These are phyloP conservation scores for Leptopilina clavipes DNA, from an alignment of 1,140 invertebrate species.

Conservation along the genomic window DNA sequence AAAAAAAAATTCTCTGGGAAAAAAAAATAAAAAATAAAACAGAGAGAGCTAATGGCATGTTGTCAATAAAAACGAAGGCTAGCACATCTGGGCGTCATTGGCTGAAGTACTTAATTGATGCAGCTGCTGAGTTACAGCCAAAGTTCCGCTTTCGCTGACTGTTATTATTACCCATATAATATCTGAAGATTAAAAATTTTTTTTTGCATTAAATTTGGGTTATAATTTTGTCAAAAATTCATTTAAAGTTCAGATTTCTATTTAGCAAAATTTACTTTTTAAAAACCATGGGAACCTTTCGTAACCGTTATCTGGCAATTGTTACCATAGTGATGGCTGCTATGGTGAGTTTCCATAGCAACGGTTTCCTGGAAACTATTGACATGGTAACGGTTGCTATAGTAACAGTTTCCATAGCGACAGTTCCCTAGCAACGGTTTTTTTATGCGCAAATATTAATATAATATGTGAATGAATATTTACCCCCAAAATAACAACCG, in stretches of 20 bases:
- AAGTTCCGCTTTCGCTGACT: slow-evolving; percentile 81
- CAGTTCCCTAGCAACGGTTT: no score
- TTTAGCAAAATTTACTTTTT: no score
- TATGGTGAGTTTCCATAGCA: no score
- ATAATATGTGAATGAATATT: slow-evolving; percentile 13
- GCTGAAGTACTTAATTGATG: slow-evolving; percentile 76
- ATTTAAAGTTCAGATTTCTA: no score
- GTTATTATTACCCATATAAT: slow-evolving; percentile 82
- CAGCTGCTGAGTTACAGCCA: slow-evolving; percentile 83
- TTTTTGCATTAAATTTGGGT: no score
- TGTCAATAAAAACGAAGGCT: slow-evolving; percentile 58
- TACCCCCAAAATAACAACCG: slow-evolving; percentile 90
- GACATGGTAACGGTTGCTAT: no score
- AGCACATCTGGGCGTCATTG: slow-evolving; percentile 71
- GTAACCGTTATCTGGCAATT: no score
- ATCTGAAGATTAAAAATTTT: slow-evolving; percentile 78
- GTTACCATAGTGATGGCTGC: no score
- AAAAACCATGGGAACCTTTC: no score
- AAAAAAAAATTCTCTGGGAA: neutral
- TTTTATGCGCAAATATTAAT: slow-evolving; percentile 38
- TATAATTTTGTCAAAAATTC: no score
- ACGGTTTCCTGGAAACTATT: no score
- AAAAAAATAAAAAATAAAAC: slow-evolving; percentile 38
- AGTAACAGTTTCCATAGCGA: no score
- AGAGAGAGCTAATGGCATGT: neutral